Base-by-base conservation (phyloP, 92 coral and sea anemone species). In the Siderastrea siderea region DNA sequence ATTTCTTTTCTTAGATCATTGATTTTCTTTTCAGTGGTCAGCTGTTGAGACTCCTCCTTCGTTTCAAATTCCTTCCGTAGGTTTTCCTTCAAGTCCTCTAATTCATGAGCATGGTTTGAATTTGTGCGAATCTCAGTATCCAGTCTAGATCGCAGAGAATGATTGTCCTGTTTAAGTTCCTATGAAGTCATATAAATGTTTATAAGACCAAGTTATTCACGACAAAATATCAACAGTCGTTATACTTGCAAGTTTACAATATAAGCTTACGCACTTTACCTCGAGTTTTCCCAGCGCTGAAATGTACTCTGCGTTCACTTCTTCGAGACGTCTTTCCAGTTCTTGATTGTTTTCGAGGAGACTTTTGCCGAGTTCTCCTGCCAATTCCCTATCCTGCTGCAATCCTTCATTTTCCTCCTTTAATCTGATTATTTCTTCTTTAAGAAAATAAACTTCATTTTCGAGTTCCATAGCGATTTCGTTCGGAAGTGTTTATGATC, bases 91-190 rank as follows among this genome's bases (percentile, higher is more conserved):
- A 91, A 72, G 76, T 84, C 91, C 63, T 97, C 99, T 79, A 94
- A 87, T 67, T 97, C 99, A 66, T 88, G 81, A 43, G 74, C 82
- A 61, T 92, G 92, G 75, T 89, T 93, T 47, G 89, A 84, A 26
- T 89, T 92, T 45, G 94, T 81, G n/a, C 72, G 67, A 38, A 70
- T 53, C 68, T 94, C 94, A 46, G 94, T 86, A 59, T 97, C 98
- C 54, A 94, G 72, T 45, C 89, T 83, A 68, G 91, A 53, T 90
- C 90, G 88, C 53, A 97, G 58, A 43, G 88, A 83, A 80, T 97
- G 86, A 89, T 95, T 97, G 57, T 97, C 96, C 63, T 97, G 99
- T 55, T 93, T 94, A 47, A 95, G 77, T 72, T 97, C 99, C 98
- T 95, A 15, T 3, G 43, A 51, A 48, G 12, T 51, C 45, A 63